phyloP scores from a whole-genome alignment of 1,140 invertebrate species.

The Hypothenemus hampei region DNA sequence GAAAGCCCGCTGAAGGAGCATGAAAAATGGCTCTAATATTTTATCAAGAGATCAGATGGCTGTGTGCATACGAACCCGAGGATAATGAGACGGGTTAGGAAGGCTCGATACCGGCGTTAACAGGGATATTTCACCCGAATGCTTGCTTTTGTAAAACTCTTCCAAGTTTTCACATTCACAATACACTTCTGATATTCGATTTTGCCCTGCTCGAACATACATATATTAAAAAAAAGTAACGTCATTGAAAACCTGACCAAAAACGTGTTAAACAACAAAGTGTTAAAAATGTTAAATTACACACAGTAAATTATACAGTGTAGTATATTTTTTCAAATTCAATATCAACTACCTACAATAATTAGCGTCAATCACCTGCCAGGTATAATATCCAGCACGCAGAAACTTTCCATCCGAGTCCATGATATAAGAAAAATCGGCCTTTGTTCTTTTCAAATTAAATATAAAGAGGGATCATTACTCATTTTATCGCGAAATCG shows the following conservation, averaged over 20 bases:
- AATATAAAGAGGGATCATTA: slow-evolving; percentile 18
- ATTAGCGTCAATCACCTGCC: slow-evolving; percentile 19
- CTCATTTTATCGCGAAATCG: slow-evolving; percentile 25
- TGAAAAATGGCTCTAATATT: slow-evolving; percentile 45
- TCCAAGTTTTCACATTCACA: slow-evolving; percentile 8
- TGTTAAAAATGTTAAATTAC: too few relatives aligned
- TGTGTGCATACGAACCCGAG: slow-evolving; percentile 42
- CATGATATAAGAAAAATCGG: slow-evolving; percentile 9
- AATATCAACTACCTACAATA: slow-evolving; percentile 13
- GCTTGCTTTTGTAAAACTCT: slow-evolving; percentile 5
- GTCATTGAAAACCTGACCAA: too few relatives aligned
- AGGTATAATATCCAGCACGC: slow-evolving; percentile 11
- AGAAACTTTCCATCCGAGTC: slow-evolving; percentile 11
- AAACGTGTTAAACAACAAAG: too few relatives aligned
- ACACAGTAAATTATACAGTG: too few relatives aligned
- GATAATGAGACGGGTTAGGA: slow-evolving; percentile 44
- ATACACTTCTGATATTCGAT: slow-evolving; percentile 5
- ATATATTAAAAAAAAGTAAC: too few relatives aligned
- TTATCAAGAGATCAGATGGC: slow-evolving; percentile 37
- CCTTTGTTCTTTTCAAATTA: slow-evolving; percentile 20
- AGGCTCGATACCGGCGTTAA: slow-evolving; percentile 36
- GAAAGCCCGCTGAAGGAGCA: slow-evolving; percentile 42
- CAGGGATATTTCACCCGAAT: slow-evolving; percentile 19
- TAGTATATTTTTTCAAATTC: slow-evolving; percentile 7
- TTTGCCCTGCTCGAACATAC: too few relatives aligned